Evolutionary conservation across 2,797 vertebrate genomes (phyloP), one percentile per base, ranked within the genome.

Genomic region (Acropternis orthonyx): DNA sequence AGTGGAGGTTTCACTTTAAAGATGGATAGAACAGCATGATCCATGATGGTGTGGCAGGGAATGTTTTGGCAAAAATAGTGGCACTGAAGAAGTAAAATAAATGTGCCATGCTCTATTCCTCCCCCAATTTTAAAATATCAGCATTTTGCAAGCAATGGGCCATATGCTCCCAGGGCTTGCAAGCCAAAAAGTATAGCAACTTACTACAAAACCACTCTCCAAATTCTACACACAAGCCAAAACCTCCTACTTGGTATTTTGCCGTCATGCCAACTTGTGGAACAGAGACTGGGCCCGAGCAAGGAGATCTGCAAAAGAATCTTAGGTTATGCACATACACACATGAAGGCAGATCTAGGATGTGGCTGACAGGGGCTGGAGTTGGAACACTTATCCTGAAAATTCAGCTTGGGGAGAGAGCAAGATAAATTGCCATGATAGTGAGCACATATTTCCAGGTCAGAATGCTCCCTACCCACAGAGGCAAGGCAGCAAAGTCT

Each of bases 161-260:
- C 96, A 82, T 97, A 97, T 98, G 98, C 93, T 94, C 97, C 88
- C 85, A 85, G 84, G 93, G 93, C 96, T 96, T 93, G 92, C 95
- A 96, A 93, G 97, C 97, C 97, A 98, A 95, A 96, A 97, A 97
- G 95, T 96, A 92, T 95, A 97, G 96, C 95, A 96, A 92, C 82
- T 95, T 97, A 97, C 78, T 97, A 97, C 93, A 98, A 97, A 97
- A 96, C 84, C 56, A 27, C 97, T 94, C 96, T 98, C 97, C 95
- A 94, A 97, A 95, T 92, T 96, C 90, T 73, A 96, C 77, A 92
- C 58, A 24, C 55, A 96, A 97, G 97, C 97, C 97, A 97, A 96
- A 96, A 92, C 96, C 96, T 97, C 97, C 97, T 97, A 97, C 97
- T 96, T 96, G 95, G 87, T 96, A 92, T 97, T 97, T 96, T 97